Base-by-base conservation (phyloP, 2,113 vertebrate species). In the Chaetops frenatus region DNA sequence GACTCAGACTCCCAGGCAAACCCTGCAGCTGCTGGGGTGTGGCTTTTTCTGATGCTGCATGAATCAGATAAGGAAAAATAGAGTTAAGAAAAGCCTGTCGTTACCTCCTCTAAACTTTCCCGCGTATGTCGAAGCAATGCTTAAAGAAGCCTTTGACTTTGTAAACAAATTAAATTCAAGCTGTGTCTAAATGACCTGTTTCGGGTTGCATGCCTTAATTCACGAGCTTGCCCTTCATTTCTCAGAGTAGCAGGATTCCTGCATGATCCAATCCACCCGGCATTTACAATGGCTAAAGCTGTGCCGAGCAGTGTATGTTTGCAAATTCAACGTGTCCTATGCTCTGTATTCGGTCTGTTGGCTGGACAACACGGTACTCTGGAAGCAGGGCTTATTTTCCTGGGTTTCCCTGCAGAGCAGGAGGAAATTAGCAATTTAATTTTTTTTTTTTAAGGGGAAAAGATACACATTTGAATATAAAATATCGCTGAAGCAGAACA, bases 11-110 rank as follows among this genome's bases (percentile, higher is more conserved):
- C 76, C 14, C 54, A 51, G 53, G 81, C 90, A 89, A 94, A 92
- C 45, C 92, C 97, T 94, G 97, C 97, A 97, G 95, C 95, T 96
- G 86, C 85, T 81, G 95, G 98, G 98, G 97, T 97, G 98, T 97
- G 98, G 97, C 97, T 97, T 86, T 86, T 88, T 83, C 93, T 96
- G 94, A 92, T 95, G 95, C 93, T 95, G 96, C 97, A 97, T 96
- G 96, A 93, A 97, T 97, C 97, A 95, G 96, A 97, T 94, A 95
- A 95, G 87, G 62, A 88, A 95, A 96, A 96, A 95, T 90, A 96
- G 94, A 88, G 81, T 78, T 94, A 89, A 96, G 94, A 84, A 92
- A 88, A 95, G 50, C 83, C 81, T 96, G 57, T 83, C 53, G 0
- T 93, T 92, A 44, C 82, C 80, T 65, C 76, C 88, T 81, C 81